Conservation (phyloP, 2,797 vertebrate genomes). For the Oceanodroma leucorhoa region DNA sequence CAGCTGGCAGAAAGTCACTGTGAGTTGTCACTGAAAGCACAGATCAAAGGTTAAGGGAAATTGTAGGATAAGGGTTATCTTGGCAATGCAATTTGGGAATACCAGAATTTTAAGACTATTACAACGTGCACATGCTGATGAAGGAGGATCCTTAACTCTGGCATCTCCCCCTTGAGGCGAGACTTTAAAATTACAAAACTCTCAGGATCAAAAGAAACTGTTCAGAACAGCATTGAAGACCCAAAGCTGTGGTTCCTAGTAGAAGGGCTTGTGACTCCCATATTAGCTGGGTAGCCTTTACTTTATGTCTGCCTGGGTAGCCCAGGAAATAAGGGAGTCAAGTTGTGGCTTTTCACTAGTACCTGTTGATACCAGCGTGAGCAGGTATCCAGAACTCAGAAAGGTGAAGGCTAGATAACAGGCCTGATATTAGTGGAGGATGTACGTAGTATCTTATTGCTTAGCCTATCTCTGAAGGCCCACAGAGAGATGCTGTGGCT, state of each 20-base stretch:
- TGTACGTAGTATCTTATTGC: background rate
- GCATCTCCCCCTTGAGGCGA: conserved; percentile 69
- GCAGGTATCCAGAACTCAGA: background rate
- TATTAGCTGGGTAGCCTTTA: background rate
- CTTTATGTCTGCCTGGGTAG: background rate
- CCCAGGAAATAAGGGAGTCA: background rate
- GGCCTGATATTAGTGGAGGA: background rate
- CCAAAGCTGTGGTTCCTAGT: background rate
- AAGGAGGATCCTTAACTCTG: conserved; percentile 55
- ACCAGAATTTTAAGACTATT: background rate
- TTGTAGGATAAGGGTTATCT: background rate
- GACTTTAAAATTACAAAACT: conserved; percentile 53
- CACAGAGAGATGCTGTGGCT: background rate
- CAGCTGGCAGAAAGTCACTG: background rate
- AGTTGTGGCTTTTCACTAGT: background rate
- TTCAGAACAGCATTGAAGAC: background rate
- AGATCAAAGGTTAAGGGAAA: background rate
- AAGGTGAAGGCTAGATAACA: background rate
- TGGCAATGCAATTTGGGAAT: background rate
- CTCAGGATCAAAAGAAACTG: background rate
- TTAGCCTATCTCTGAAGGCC: background rate
- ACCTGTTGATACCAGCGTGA: background rate
- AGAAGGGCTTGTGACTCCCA: background rate
- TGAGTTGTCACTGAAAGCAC: background rate
- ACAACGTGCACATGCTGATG: background rate